These are phyloP conservation scores for Karalla daura DNA, from an alignment of 2,797 vertebrate genomes.

Conservation along the genomic window DNA sequence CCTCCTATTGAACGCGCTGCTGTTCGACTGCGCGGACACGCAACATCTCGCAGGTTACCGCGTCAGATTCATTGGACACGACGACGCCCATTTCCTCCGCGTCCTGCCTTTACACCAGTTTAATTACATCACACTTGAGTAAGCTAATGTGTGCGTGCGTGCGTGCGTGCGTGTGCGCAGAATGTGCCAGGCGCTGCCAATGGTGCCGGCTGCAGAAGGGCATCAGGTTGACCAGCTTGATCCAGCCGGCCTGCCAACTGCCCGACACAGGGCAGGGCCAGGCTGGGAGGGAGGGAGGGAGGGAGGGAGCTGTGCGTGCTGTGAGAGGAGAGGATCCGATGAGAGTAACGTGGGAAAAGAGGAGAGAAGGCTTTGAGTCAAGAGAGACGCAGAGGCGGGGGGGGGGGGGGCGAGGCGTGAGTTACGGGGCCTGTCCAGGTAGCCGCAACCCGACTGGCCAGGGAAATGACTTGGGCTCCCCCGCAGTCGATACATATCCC, in stretches of 20 bases:
- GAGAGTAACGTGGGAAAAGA: slow-evolving; percentile 10
- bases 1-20: not conserved
- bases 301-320: slow-evolving; percentile 1
- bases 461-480: too few species aligned
- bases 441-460: slow-evolving; percentile 10
- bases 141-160: slow-evolving; percentile 61
- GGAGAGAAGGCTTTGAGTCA: slow-evolving; percentile 5
- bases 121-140: slow-evolving; percentile 33
- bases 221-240: slow-evolving; percentile 62
- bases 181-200: slow-evolving; percentile 59
- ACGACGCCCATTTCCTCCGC: not conserved
- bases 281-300: not conserved
- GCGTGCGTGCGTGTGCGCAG: slow-evolving; percentile 39
- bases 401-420: slow-evolving; percentile 11
- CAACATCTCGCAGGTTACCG: not conserved
- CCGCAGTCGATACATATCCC: not conserved
- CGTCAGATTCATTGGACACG: slow-evolving; percentile 16
- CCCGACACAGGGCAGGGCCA: not conserved
- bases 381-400: slow-evolving; percentile 2
- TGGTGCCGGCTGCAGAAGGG: slow-evolving; percentile 61
- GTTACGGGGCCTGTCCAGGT: slow-evolving; percentile 10
- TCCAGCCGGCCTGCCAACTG: slow-evolving; percentile 57
- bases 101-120: slow-evolving; percentile 8
- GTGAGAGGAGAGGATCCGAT: slow-evolving; percentile 15
- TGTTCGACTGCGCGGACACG: not conserved